Evolutionary conservation across 2,888 invertebrate genomes (phyloP).

Genomic region (Macaria liturata): DNA sequence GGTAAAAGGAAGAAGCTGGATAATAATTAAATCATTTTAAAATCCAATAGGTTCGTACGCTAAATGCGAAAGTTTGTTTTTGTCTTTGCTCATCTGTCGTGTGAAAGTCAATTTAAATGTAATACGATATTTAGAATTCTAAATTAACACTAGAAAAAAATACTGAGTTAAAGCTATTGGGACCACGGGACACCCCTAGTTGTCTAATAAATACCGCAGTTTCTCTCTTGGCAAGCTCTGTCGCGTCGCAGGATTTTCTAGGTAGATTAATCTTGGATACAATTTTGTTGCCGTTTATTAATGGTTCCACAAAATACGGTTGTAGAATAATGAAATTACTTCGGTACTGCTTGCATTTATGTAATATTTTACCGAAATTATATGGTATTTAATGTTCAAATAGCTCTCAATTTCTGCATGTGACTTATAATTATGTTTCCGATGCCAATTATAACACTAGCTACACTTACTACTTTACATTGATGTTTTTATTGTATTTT

Average conservation of each 20-base stretch:
- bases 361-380: background rate
- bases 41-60: no score
- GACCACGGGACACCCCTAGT: background rate
- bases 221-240: conserved; percentile 10
- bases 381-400: no score
- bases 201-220: conserved; percentile 13
- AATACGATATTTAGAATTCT: background rate
- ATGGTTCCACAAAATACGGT: conserved; percentile 1
- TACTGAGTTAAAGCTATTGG: background rate
- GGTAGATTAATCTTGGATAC: conserved; percentile 31
- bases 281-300: conserved; percentile 7
- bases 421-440: no score
- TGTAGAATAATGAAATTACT: background rate
- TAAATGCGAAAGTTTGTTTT: no score
- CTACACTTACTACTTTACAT: no score
- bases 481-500: no score
- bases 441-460: no score
- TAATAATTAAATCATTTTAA: no score
- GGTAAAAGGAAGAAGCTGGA: no score
- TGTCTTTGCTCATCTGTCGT: no score
- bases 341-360: background rate
- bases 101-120: background rate
- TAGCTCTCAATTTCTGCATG: no score
- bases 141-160: background rate
- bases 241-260: conserved; percentile 17